Evolutionary conservation across 1,140 invertebrate species (phyloP).

Genomic region (Nebria ingens): DNA sequence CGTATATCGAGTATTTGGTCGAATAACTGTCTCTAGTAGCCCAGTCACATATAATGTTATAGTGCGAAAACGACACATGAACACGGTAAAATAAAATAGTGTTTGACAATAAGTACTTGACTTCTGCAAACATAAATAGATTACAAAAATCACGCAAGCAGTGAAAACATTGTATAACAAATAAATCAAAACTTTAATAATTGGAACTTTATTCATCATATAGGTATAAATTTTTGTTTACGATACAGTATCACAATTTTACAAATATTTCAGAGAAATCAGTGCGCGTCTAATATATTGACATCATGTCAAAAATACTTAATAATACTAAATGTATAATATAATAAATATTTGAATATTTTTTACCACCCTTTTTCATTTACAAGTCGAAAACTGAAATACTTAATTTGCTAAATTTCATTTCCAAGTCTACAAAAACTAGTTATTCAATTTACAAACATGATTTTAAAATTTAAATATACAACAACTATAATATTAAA

Average conservation of each 20-base stretch:
- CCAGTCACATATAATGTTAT: too few species aligned
- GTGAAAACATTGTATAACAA: too few species aligned
- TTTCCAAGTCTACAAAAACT: not conserved
- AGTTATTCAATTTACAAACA: not conserved
- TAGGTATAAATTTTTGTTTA: constrained; percentile 6
- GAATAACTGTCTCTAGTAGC: too few species aligned
- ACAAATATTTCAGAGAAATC: constrained; percentile 6
- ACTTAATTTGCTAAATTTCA: not conserved
- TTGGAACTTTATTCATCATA: not conserved
- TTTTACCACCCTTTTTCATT: constrained; percentile 4
- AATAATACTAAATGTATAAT: not conserved
- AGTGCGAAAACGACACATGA: too few species aligned
- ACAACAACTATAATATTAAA: not conserved
- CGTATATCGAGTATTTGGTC: too few species aligned
- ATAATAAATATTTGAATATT: constrained; percentile 3
- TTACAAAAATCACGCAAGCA: too few species aligned
- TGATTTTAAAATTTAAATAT: constrained; percentile 1
- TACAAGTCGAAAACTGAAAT: not conserved
- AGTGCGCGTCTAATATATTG: not conserved
- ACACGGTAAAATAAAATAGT: too few species aligned
- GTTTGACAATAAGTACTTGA: too few species aligned
- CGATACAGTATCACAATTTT: constrained; percentile 7
- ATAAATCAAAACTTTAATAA: too few species aligned
- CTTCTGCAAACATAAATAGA: too few species aligned
- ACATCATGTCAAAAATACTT: not conserved